These are phyloP conservation scores for Halictus quadricinctus DNA, from an alignment of 2,888 invertebrate species.

Conservation along the genomic window DNA sequence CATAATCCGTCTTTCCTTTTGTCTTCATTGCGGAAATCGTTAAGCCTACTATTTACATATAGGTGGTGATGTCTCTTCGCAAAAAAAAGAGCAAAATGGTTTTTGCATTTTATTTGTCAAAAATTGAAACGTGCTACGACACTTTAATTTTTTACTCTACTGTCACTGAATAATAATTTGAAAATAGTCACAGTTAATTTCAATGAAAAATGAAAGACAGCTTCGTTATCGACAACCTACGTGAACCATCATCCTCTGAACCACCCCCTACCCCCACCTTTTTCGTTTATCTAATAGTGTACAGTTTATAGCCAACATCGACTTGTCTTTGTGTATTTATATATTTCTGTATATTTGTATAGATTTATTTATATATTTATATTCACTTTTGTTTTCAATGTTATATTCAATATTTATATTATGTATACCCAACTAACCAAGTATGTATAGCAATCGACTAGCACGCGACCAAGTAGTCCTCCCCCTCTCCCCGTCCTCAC, in stretches of 20 bases:
- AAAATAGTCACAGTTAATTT: not conserved
- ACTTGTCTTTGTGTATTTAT: constrained; percentile 68
- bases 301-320: constrained; percentile 75
- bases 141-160: not conserved
- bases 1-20: not conserved
- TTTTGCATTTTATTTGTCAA: not conserved
- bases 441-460: constrained; percentile 61
- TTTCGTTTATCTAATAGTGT: constrained; percentile 71
- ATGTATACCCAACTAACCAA: constrained; percentile 57
- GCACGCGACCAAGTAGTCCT: constrained; percentile 35
- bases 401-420: constrained; percentile 59
- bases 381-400: constrained; percentile 48
- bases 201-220: not conserved
- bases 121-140: not conserved
- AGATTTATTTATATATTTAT: constrained; percentile 56
- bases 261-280: constrained; percentile 22
- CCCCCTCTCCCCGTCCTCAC: constrained; percentile 26
- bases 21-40: constrained; percentile 27
- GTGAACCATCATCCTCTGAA: not conserved
- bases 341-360: constrained; percentile 54
- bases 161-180: not conserved
- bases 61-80: constrained; percentile 20
- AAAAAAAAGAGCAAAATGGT: not conserved
- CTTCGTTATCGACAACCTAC: constrained; percentile 15
- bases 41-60: constrained; percentile 68